phyloP scores from a whole-genome alignment of 2,113 vertebrate species.

The Spermophilus dauricus region DNA sequence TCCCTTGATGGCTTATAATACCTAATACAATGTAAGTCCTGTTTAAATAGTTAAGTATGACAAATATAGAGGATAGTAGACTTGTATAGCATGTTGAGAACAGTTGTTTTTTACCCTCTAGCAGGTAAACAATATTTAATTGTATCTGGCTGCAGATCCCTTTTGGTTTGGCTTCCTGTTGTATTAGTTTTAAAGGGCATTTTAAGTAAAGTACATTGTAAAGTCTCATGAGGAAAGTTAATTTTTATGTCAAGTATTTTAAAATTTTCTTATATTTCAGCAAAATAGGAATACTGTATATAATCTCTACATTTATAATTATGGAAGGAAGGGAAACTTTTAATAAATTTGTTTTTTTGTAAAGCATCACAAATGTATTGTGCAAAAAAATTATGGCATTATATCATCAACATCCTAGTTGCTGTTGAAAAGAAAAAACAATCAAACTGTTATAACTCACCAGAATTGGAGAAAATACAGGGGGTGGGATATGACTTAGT shows the following conservation, averaged over 20 bases:
- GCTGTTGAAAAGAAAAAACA: background rate
- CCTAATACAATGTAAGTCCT: too few relatives aligned
- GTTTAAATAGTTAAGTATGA: background rate
- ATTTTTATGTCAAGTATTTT: constrained; percentile 53
- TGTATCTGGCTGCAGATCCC: background rate
- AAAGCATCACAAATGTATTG: background rate
- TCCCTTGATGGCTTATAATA: too few relatives aligned
- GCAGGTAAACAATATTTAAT: constrained; percentile 13
- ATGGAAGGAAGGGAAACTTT: background rate
- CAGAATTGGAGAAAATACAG: background rate
- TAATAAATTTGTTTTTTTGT: background rate
- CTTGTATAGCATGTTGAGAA: background rate
- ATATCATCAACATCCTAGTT: background rate
- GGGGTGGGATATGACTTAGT: background rate
- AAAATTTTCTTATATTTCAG: constrained; percentile 56
- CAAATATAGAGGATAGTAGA: background rate
- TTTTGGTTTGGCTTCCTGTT: constrained; percentile 42
- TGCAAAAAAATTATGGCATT: background rate
- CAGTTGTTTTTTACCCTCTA: background rate
- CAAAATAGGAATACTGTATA: background rate
- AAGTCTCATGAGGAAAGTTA: constrained; percentile 2
- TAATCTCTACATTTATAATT: background rate
- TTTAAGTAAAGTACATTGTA: constrained; percentile 39
- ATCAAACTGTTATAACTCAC: background rate
- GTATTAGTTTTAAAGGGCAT: constrained; percentile 2